Evolutionary conservation across 2,797 vertebrate genomes (phyloP).

Genomic region (Ctenopoma kingsleyae): DNA sequence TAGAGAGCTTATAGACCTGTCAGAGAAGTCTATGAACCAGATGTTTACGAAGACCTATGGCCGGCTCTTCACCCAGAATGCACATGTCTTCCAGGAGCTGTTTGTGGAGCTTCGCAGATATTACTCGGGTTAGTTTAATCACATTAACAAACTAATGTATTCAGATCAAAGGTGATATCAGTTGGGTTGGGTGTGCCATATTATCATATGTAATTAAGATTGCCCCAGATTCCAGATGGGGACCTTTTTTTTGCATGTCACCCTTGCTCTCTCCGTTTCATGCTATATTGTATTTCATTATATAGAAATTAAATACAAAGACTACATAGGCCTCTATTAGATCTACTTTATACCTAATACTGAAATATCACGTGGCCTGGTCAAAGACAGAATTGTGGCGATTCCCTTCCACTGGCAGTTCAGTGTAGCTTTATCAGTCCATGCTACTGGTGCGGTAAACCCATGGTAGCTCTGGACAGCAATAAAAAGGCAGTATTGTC

Average conservation of each 20-base stretch:
- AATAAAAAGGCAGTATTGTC: conserved; percentile 38
- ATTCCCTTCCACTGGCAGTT: conserved; percentile 17
- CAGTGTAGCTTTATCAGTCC: conserved; percentile 1
- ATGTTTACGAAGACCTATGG: conserved; percentile 93
- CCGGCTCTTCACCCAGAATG: conserved; percentile 89
- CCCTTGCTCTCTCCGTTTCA: background rate
- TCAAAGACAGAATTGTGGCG: conserved; percentile 16
- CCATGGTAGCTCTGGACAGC: conserved; percentile 18
- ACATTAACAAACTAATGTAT: background rate
- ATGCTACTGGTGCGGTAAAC: conserved; percentile 27
- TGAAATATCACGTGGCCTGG: background rate
- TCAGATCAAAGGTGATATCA: background rate
- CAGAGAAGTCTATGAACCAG: conserved; percentile 90
- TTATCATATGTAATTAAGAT: conserved; percentile 7
- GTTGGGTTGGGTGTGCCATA: conserved; percentile 1
- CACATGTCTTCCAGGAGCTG: conserved; percentile 89
- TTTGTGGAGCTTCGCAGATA: conserved; percentile 90
- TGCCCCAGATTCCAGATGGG: background rate
- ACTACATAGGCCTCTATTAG: background rate
- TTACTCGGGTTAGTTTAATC: conserved; percentile 82
- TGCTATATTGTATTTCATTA: background rate
- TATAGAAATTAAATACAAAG: background rate
- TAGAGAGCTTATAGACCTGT: conserved; percentile 88
- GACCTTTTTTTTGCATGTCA: background rate
- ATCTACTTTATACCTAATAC: background rate